phyloP scores from a whole-genome alignment of 2,797 vertebrate species.

The Myotis myotis region DNA sequence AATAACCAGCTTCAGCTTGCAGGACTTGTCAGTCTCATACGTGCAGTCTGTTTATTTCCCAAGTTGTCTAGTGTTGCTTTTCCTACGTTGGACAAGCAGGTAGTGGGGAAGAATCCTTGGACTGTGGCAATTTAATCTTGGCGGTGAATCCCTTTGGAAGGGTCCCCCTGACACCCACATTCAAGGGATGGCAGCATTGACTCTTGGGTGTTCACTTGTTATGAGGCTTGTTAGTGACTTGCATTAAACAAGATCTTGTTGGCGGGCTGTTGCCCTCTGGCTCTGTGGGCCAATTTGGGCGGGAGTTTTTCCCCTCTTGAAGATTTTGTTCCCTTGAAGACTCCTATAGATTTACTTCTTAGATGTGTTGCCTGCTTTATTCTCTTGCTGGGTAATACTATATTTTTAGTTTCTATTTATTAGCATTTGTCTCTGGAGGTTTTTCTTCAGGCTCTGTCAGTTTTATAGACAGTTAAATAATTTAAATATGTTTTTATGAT shows the following conservation, averaged over 20 bases:
- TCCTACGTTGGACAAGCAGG: conserved; percentile 18
- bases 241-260: conserved; percentile 56
- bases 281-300: conserved; percentile 15
- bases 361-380: conserved; percentile 30
- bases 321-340: conserved; percentile 42
- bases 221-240: conserved; percentile 39
- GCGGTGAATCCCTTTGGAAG: conserved; percentile 35
- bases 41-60: conserved; percentile 5
- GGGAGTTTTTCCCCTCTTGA: conserved; percentile 51
- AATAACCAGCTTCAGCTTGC: background rate
- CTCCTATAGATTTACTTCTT: conserved; percentile 30
- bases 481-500: conserved; percentile 49
- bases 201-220: conserved; percentile 54
- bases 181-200: conserved; percentile 26
- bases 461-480: conserved; percentile 56
- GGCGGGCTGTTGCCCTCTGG: conserved; percentile 47
- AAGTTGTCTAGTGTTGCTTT: background rate
- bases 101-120: conserved; percentile 4
- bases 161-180: conserved; percentile 26
- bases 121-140: conserved; percentile 1
- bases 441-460: conserved; percentile 29
- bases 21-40: background rate
- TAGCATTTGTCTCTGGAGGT: conserved; percentile 28
- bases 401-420: conserved; percentile 61
- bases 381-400: background rate